These are phyloP conservation scores for Popillia japonica DNA, from an alignment of 1,140 invertebrate species.

Conservation along the genomic window DNA sequence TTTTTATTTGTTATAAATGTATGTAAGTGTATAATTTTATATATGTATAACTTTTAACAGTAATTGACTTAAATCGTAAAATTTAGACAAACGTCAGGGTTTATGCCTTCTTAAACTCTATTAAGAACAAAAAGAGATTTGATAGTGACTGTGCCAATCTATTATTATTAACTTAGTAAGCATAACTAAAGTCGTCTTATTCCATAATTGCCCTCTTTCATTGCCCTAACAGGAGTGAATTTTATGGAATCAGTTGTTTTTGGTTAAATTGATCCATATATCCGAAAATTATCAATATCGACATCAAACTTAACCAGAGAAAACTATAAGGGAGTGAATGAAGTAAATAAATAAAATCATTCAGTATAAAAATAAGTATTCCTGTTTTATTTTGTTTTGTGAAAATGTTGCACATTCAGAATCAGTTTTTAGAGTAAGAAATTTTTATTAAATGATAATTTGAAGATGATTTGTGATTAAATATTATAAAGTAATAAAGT, in stretches of 20 bases:
- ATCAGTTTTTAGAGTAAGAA: slow-evolving; percentile 23
- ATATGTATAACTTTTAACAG: not conserved
- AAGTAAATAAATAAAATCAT: not conserved
- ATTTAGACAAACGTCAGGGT: not conserved
- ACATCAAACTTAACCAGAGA: not conserved
- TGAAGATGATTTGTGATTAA: slow-evolving; percentile 28
- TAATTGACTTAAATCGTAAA: not conserved
- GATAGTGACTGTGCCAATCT: slow-evolving; percentile 23
- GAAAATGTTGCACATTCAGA: slow-evolving; percentile 16
- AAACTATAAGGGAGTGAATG: not conserved
- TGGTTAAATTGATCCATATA: not conserved
- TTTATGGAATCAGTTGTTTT: not conserved
- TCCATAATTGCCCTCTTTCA: not conserved
- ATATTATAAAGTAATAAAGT: slow-evolving; percentile 18
- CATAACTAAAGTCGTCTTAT: not conserved
- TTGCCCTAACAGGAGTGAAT: not conserved
- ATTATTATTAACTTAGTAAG: slow-evolving; percentile 19
- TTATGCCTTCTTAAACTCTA: not conserved
- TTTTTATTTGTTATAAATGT: not conserved
- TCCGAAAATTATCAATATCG: slow-evolving; percentile 17
- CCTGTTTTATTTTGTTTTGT: not conserved
- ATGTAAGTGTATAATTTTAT: not conserved
- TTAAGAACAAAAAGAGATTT: slow-evolving; percentile 15
- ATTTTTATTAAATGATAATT: slow-evolving; percentile 29
- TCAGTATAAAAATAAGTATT: slow-evolving; percentile 12